Evolutionary conservation across 2,113 vertebrate genomes (phyloP), one percentile per base, ranked within the genome.

Genomic region (Seriola quinqueradiata): DNA sequence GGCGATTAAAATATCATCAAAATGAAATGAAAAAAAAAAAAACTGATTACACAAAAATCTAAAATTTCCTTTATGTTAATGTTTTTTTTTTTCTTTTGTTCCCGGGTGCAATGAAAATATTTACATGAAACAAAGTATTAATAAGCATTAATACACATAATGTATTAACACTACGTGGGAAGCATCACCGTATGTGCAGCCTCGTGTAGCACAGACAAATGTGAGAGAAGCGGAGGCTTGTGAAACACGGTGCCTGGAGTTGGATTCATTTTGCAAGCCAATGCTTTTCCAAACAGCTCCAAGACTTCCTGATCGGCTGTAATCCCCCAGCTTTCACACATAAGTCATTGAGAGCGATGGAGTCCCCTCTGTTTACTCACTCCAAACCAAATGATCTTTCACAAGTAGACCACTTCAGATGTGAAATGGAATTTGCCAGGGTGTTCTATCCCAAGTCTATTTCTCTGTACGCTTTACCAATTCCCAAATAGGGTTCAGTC

Each of bases 361-460:
- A 96, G 95, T 96, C 95, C 92, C 95, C 92, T 95, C 93, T 98
- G 97, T 99, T 99, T 98, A 97, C 97, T 93, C 96, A 97, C 96
- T 96, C 96, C 96, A 95, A 97, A 96, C 97, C 96, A 98, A 98
- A 99, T 97, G 97, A 97, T 98, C 96, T 98, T 96, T 97, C 96
- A 95, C 96, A 95, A 96, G 97, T 95, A 97, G 97, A 97, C 97
- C 97, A 98, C 98, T 97, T 98, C 97, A 97, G 97, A 97, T 96
- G 97, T 95, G 97, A 98, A 97, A 99, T 98, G 95, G 97, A 97
- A 98, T 98, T 98, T 97, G 95, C 96, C 90, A 89, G 94, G 94
- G 95, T 96, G 93, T 95, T 96, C 96, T 95, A 96, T 96, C 96
- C 95, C 88, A 86, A 95, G 92, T 96, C 96, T 96, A 94, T 98